Evolutionary conservation across 2,888 invertebrate genomes (phyloP), one percentile per base, ranked within the genome.

Genomic region (Sicus ferrugineus): DNA sequence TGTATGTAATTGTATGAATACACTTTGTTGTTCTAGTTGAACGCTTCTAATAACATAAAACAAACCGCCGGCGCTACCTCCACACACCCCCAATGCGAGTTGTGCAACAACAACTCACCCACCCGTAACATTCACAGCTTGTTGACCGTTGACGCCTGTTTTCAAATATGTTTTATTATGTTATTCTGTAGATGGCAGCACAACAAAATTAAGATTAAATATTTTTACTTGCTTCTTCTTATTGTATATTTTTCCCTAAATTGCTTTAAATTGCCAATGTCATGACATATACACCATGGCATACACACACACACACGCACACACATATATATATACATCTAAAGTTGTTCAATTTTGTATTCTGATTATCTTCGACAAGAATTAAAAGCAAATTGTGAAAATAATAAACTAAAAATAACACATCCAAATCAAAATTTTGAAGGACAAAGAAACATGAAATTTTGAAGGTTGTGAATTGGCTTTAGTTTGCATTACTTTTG

Each of bases 351-450:
- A 1, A 7, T 48, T n/a, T 54, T 54, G 26, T 54, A 28, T 30
- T 56, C 4, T 30, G 42, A 42, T 42, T 30, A 23, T 56, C 30
- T n/a, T n/a, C n/a, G n/a, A n/a, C n/a, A n/a, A n/a, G n/a, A n/a
- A 16, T 54, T 54, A 14, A n/a, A 54, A 54, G 26, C 28, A 54
- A 52, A 23, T 21, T n/a, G 14, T 42, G n/a, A n/a, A 42, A 9
- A 16, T 42, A 14, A 9, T 34, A 34, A 42, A 3, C 11, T 42
- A 7, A 42, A 16, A 42, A 42, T n/a, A n/a, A 2, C 2, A 54
- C 26, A 31, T 56, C 31, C 30, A 31, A 56, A 56, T 14, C 30
- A n/a, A 31, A 31, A 56, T 56, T 28, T 61, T 61, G 61, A 61
- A 61, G 61, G 61, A 7, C 42, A 38, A 26, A 56, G 28, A 26